phyloP scores from a whole-genome alignment of 1,140 invertebrate species.

The Drosophila baimaii region DNA sequence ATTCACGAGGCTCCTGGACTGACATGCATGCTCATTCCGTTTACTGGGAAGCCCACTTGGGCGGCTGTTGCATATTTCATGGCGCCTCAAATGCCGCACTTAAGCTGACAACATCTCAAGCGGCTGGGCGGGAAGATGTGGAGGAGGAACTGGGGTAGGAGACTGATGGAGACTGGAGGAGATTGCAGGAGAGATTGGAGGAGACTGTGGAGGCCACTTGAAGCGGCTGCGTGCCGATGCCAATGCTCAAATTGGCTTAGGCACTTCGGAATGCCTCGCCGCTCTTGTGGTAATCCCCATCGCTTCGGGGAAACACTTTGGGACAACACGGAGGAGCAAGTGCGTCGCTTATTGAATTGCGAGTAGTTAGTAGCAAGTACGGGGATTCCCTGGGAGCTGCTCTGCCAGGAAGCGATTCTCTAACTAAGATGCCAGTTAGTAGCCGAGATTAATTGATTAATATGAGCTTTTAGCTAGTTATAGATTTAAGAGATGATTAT shows the following conservation, averaged over 20 bases:
- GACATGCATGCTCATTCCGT: slow-evolving; percentile 33
- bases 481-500: background rate
- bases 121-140: slow-evolving; percentile 7
- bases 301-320: background rate
- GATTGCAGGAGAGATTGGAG: background rate
- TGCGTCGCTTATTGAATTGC: slow-evolving; percentile 39
- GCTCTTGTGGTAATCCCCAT: background rate
- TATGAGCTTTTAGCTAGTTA: no score
- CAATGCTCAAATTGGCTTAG: slow-evolving; percentile 67
- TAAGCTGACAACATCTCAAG: slow-evolving; percentile 63
- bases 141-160: background rate
- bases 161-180: background rate
- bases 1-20: no score
- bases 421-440: background rate
- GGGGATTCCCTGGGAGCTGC: background rate
- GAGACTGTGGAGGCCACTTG: slow-evolving; percentile 14
- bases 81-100: slow-evolving; percentile 68
- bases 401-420: background rate
- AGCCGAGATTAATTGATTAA: no score
- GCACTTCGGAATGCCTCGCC: slow-evolving; percentile 30
- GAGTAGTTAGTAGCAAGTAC: background rate
- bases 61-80: slow-evolving; percentile 73
- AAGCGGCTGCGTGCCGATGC: slow-evolving; percentile 59
- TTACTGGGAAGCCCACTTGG: slow-evolving; percentile 34
- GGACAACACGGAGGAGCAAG: background rate